Evolutionary conservation across 2,797 vertebrate species (phyloP).

Genomic region (Lacerta viridis): DNA sequence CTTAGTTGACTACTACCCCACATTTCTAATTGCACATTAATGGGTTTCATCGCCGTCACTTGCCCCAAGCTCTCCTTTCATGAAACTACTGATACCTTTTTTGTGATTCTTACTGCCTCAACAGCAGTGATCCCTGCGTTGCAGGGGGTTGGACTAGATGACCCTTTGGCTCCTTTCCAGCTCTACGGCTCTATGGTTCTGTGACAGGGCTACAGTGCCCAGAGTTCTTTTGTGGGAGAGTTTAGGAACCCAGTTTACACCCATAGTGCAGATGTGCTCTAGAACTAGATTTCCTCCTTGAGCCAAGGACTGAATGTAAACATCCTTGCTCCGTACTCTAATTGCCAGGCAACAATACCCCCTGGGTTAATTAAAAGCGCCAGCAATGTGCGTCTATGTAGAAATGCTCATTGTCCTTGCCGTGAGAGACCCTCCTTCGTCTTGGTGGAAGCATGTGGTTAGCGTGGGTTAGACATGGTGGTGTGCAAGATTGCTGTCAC

Average conservation of each 20-base stretch:
- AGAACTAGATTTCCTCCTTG: background rate
- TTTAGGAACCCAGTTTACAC: background rate
- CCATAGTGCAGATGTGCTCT: background rate
- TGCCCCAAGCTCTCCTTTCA: background rate
- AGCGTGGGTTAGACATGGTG: background rate
- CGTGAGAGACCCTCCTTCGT: background rate
- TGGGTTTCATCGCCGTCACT: too few relatives aligned
- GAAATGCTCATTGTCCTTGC: background rate
- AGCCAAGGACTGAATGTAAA: constrained; percentile 15
- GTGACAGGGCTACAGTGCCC: background rate
- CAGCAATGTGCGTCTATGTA: background rate
- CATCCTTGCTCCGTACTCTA: constrained; percentile 19
- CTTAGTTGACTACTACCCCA: too few relatives aligned
- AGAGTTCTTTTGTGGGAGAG: background rate
- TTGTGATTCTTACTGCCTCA: background rate
- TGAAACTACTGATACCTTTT: background rate
- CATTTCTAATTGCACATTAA: too few relatives aligned
- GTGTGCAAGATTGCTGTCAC: background rate
- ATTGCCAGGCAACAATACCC: constrained; percentile 43
- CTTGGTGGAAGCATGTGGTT: background rate
- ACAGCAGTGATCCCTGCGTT: background rate
- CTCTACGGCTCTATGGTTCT: too few relatives aligned
- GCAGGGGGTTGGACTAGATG: too few relatives aligned
- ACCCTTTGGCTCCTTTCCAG: too few relatives aligned
- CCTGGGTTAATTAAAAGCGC: constrained; percentile 39